Percentiles rank a stretch among this genome's conserved stretches.
Conservation (phyloP, 1,140 invertebrate genomes). For the Sminthurides bifidus region DNA sequence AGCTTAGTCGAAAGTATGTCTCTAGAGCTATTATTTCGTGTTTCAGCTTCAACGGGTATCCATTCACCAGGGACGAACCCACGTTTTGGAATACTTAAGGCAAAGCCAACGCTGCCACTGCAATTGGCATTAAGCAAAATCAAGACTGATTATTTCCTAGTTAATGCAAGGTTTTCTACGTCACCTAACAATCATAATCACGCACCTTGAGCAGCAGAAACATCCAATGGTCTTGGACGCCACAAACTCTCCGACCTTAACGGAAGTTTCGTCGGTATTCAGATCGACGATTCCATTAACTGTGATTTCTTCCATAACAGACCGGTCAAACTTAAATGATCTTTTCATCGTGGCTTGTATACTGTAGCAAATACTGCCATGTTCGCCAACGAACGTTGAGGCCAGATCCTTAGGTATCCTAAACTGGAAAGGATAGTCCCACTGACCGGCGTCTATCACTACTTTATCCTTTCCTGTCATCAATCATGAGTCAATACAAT, state of each 20-base stretch:
- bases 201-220: conserved; percentile 11
- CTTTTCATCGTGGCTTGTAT: conserved; percentile 69
- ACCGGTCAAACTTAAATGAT: conserved; percentile 77
- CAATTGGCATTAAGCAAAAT: too few species aligned
- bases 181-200: too few species aligned
- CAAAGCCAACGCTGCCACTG: too few species aligned
- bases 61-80: too few species aligned
- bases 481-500: neutral
- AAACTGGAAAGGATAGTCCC: conserved; percentile 17
- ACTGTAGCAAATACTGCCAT: conserved; percentile 11
- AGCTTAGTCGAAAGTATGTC: too few species aligned
- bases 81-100: too few species aligned
- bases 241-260: neutral
- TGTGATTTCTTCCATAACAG: conserved; percentile 71
- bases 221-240: conserved; percentile 1
- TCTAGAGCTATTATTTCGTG: too few species aligned
- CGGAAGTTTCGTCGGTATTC: conserved; percentile 52
- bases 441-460: neutral
- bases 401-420: conserved; percentile 8
- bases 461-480: neutral
- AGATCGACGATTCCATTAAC: conserved; percentile 72
- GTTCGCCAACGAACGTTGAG: conserved; percentile 12
- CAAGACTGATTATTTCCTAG: too few species aligned
- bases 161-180: too few species aligned
- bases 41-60: too few species aligned